Conservation (phyloP, 2,888 invertebrate species). For the Drosophila infuscata region DNA sequence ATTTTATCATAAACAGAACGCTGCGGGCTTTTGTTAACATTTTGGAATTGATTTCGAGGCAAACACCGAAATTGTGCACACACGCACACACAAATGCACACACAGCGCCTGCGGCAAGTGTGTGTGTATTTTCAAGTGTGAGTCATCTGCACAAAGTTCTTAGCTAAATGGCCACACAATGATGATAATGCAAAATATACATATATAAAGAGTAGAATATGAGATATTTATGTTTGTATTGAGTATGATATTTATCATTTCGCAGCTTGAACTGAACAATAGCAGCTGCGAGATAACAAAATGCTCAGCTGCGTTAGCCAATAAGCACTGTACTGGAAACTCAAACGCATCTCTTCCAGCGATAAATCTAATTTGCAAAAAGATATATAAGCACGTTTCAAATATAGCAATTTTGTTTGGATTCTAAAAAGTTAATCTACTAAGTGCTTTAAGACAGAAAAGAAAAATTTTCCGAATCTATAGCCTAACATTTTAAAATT, state of each 20-base stretch:
- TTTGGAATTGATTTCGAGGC: constrained; percentile 69
- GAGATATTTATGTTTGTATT: not conserved
- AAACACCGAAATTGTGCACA: constrained; percentile 40
- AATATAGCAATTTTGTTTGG: not conserved
- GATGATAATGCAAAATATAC: constrained; percentile 54
- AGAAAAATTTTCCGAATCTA: not conserved
- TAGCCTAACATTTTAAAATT: not conserved
- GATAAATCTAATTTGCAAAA: not conserved
- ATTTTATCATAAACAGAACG: constrained; percentile 65
- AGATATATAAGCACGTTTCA: not conserved
- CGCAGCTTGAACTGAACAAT: not conserved
- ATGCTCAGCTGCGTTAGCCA: constrained; percentile 20
- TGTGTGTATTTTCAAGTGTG: constrained; percentile 17
- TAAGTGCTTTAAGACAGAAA: not conserved
- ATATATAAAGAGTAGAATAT: not conserved
- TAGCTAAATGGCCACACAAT: constrained; percentile 31
- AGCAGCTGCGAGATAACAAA: constrained; percentile 44
- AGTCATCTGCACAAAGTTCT: constrained; percentile 40
- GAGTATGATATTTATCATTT: constrained; percentile 12
- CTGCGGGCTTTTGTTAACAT: constrained; percentile 67
- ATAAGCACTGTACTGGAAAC: constrained; percentile 10
- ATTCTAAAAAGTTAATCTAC: not conserved
- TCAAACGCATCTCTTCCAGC: not conserved
- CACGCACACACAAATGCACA: constrained; percentile 24
- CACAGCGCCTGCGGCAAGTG: constrained; percentile 11